Conservation (phyloP, 37 sponge, comb jelly and placozoan genomes). For the Tethya wilhelma region DNA sequence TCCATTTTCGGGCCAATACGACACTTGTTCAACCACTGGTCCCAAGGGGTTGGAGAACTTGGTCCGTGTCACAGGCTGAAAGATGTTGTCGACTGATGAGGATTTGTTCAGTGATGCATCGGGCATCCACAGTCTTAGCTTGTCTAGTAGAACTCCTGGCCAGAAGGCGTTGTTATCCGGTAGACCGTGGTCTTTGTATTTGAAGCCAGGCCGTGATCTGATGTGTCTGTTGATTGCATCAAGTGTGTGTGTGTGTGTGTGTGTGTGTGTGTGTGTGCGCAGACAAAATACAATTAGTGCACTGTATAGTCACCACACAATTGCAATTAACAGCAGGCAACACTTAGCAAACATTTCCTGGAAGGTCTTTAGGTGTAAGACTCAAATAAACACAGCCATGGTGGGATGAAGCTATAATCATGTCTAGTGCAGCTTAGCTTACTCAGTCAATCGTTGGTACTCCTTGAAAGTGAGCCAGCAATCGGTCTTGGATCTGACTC, state of each 20-base stretch:
- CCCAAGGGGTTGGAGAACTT: slow-evolving; percentile 7
- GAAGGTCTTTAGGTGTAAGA: no score
- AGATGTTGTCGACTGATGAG: slow-evolving; percentile 54
- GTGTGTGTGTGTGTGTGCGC: no score
- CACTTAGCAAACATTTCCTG: no score
- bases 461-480: slow-evolving; percentile 76
- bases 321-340: neutral
- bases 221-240: slow-evolving; percentile 46
- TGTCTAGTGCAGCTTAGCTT: neutral
- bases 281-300: no score
- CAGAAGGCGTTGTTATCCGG: slow-evolving; percentile 66
- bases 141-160: slow-evolving; percentile 70
- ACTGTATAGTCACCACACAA: neutral
- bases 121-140: slow-evolving; percentile 61
- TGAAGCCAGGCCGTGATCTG: slow-evolving; percentile 52
- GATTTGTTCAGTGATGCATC: slow-evolving; percentile 22
- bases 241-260: neutral
- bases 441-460: slow-evolving; percentile 53
- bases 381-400: slow-evolving; percentile 3
- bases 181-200: slow-evolving; percentile 57
- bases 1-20: slow-evolving; percentile 59
- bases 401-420: neutral
- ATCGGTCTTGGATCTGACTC: slow-evolving; percentile 57
- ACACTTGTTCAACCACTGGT: neutral
- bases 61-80: slow-evolving; percentile 41